Evolutionary conservation across 2,113 vertebrate genomes (phyloP), one percentile per base, ranked within the genome.

Genomic region (Euleptes europaea): DNA sequence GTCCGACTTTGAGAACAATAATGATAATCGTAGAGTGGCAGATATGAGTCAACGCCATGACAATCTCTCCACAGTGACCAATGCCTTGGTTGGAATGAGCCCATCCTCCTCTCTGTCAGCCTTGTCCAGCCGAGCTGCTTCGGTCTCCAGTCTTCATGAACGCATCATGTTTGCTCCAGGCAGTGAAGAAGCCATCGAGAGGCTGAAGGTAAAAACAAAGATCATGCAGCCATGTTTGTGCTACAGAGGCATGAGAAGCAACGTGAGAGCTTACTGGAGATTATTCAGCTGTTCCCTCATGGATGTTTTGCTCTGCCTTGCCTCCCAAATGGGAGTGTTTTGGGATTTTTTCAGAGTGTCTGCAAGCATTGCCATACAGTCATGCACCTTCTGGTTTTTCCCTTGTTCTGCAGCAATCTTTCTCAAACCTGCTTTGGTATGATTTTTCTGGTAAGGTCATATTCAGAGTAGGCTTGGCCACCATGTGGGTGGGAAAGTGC

Each of bases 41-140:
- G 90, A 92, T 92, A 84, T 95, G 95, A 98, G 95, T 97, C 96
- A 97, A 95, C 97, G 94, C 92, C 96, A 95, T 98, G 98, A 97
- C 98, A 93, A 94, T 97, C 96, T 99, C 96, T 99, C 97, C 98
- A 97, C 98, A 99, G 98, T 99, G 97, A 98, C 98, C 96, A 98
- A 98, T 69, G 97, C 98, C 92, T 98, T 99, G 86, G 98, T 97
- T 7, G 98, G 98, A 92, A 97, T 99, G 97, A 99, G 98, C 90
- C 98, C 99, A 80, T 99, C 98, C 40, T 98, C 98, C 74, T 98
- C 98, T 73, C 97, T 99, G 86, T 97, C 98, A 0, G 98, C 97
- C 90, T 89, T 99, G 94, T 98, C 98, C 95, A 99, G 98, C 93
- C 98, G 98, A 0, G 98, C 98, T 0, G 98, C 97, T 85, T 99